Conservation (phyloP, 1,140 invertebrate genomes). For the Batillaria attramentaria region DNA sequence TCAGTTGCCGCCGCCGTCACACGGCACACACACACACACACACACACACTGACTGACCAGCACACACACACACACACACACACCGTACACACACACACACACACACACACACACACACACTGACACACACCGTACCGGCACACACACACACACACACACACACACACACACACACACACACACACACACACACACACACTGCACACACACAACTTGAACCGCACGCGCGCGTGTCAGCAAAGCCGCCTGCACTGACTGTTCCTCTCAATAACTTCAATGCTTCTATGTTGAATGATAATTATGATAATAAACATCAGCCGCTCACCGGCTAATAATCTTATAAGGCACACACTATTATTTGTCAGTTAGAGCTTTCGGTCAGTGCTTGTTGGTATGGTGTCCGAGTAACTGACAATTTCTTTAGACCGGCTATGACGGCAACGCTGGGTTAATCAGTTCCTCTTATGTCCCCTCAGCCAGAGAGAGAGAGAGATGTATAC, state of each 20-base stretch:
- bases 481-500: no score
- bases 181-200: conserved; percentile 15
- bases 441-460: no score
- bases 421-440: no score
- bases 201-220: background rate
- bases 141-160: background rate
- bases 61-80: background rate
- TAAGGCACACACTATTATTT: no score
- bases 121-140: background rate
- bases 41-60: conserved; percentile 1
- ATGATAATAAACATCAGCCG: background rate
- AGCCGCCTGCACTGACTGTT: no score
- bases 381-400: background rate
- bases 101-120: background rate
- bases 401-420: no score
- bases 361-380: background rate
- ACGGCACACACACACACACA: background rate
- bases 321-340: no score
- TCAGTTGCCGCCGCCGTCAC: background rate
- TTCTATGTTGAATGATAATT: background rate
- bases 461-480: no score
- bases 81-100: background rate
- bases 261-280: no score
- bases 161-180: conserved; percentile 13
- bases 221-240: no score